Base-by-base conservation (phyloP, 2,888 invertebrate species). In the Rhagophthalmus giganteus region DNA sequence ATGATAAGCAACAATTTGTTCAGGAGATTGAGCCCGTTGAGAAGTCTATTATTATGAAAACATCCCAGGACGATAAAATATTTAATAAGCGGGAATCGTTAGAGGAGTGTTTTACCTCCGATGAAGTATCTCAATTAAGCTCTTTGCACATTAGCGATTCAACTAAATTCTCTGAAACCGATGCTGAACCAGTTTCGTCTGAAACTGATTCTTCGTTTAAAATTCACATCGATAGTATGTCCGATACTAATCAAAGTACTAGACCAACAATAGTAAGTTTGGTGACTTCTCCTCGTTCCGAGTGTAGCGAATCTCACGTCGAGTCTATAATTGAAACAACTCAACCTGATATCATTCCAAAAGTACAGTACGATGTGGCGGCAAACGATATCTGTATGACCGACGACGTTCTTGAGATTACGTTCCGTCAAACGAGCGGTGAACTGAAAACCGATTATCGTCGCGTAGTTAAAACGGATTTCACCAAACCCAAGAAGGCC, bases 401-500 rank as follows among this genome's bases (percentile, higher is more conserved):
- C 15, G 76, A 73, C 57, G 76, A 77, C 55, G 61, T 76, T 1
- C 55, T 77, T 13, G 70, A 76, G 65, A 70, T 77, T 6, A 76
- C 74, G 11, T 62, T 76, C n/a, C 68, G 65, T 26, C 63, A 65
- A 14, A 55, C 62, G 24, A 55, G 56, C 12, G 31, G 1, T 8
- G 3, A 31, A 11, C n/a, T 11, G 13, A n/a, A 20, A 35, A 20
- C 10, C 25, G 1, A 16, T 8, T 12, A 8, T 12, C 1, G 10
- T 12, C 7, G 7, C 7, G 20, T 20, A 5, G 7, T 20, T 3
- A 3, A 20, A 20, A 20, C 20, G 20, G 7, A 7, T 20, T 5
- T 5, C 3, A 5, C 20, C 3, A 7, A 5, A 20, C 4, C 7
- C 7, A 7, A 20, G 7, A 20, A 20, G 7, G 20, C 20, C 7